Base-by-base conservation (phyloP, 2,888 invertebrate species). In the Epinotia ramella region DNA sequence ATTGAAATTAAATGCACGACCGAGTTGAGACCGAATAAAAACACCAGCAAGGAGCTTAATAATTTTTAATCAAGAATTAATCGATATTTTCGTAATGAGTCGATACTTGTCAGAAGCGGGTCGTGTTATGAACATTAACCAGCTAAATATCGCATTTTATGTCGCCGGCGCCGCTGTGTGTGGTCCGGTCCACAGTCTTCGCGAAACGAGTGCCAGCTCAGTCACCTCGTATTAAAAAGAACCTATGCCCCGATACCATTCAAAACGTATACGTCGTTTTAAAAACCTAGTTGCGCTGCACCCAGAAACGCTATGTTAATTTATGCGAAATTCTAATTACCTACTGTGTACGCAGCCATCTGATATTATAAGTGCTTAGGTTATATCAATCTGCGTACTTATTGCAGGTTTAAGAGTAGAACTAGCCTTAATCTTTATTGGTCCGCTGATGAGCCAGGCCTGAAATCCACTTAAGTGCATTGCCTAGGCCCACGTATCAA, bases 91-190 rank as follows among this genome's bases (percentile, higher is more conserved):
- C 20, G 11, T 65, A 65, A 65, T 11, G 65, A 49, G 49, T 16
- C 53, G 53, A 53, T 46, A 65, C 49, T 65, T 65, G 65, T 65
- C 49, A 65, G 28, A 49, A n/a, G 53, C 53, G 53, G 16, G 44
- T 49, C 49, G 65, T 28, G 49, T 65, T 63, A 65, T 65, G 49
- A 16, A 16, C 67, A 68, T 57, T 40, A 57, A 40, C 16, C 40
- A 4, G 67, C 57, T 57, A 57, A 40, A 68, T 13, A 68, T 65
- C 49, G 24, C 24, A 49, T 65, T 65, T 65, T 65, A 65, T 65
- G 65, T 24, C 65, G n/a, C 65, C 24, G 65, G 11, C 1, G 3
- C 11, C 65, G 65, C 65, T 11, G 49, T 65, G 65, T 65, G 65
- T 65, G 65, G 65, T 20, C 20, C 20, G 20, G 20, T 53, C 65